These are phyloP conservation scores for Cinara cedri DNA, from an alignment of 2,888 invertebrate species.

Conservation along the genomic window DNA sequence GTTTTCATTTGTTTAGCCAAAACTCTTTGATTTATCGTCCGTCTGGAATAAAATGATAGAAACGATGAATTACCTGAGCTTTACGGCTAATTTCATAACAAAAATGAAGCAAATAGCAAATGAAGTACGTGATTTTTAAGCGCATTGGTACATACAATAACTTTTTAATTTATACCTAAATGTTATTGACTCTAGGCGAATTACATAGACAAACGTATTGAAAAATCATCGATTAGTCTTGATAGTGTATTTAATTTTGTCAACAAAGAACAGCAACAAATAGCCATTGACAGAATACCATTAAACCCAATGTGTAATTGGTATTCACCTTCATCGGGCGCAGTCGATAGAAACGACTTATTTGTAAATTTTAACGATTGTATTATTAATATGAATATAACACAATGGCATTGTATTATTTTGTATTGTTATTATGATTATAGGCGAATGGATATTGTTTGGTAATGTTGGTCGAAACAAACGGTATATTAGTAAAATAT, in stretches of 20 bases:
- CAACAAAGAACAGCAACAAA: not conserved
- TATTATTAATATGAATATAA: not conserved
- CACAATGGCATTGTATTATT: not conserved
- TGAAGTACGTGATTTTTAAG: not conserved
- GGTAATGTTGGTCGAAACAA: slow-evolving; percentile 36
- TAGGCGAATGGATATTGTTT: slow-evolving; percentile 46
- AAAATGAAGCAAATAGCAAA: slow-evolving; percentile 27
- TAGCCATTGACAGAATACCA: slow-evolving; percentile 9
- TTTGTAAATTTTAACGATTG: slow-evolving; percentile 6
- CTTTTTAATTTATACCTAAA: not conserved
- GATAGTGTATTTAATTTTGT: not conserved
- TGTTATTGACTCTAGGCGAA: not conserved
- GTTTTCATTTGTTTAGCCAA: not conserved
- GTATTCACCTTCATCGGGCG: slow-evolving; percentile 3
- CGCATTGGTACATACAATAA: not conserved
- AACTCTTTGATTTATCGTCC: not conserved
- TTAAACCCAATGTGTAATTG: slow-evolving; percentile 37
- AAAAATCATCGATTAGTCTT: not conserved
- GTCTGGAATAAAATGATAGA: slow-evolving; percentile 31
- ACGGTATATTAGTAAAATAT: slow-evolving; percentile 21
- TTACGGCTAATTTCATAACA: slow-evolving; percentile 16
- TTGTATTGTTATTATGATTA: not conserved
- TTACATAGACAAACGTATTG: not conserved
- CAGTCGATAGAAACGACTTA: not conserved
- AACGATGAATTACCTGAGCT: slow-evolving; percentile 27